A percentile compares a stretch with the other conserved stretches of the same genome.
These are phyloP conservation scores for Deilephila porcellus DNA, from an alignment of 2,888 invertebrate species.

Conservation along the genomic window DNA sequence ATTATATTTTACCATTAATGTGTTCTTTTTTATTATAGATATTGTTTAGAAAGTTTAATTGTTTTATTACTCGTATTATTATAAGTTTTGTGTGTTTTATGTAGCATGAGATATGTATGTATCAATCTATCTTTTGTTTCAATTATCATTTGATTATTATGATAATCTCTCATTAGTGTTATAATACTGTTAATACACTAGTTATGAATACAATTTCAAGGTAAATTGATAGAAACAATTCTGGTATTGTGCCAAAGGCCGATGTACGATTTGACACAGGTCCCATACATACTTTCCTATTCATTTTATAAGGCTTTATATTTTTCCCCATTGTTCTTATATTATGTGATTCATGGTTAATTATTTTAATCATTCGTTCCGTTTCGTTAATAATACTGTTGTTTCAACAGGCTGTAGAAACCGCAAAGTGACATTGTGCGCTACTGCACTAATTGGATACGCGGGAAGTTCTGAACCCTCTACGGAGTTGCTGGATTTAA, in stretches of 20 bases:
- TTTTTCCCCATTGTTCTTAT: not conserved
- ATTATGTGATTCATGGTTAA: conserved; percentile 5
- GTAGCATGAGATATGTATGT: too few relatives aligned
- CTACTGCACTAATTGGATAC: not conserved
- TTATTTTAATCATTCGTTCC: not conserved
- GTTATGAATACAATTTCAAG: not conserved
- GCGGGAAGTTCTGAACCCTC: not conserved
- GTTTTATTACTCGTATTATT: too few relatives aligned
- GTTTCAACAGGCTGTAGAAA: not conserved
- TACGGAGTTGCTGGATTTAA: not conserved
- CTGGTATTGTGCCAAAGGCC: not conserved
- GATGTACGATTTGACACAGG: conserved; percentile 4
- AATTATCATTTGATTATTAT: too few relatives aligned
- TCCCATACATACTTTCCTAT: not conserved
- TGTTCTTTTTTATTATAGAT: not conserved
- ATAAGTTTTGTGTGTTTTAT: too few relatives aligned
- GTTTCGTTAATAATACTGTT: not conserved
- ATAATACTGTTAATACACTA: not conserved
- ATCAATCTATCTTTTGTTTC: too few relatives aligned
- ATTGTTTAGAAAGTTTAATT: not conserved
- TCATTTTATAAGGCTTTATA: not conserved
- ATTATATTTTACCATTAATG: not conserved
- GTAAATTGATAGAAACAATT: not conserved
- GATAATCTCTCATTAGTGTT: not conserved
- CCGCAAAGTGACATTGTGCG: not conserved